Evolutionary conservation across 1,140 invertebrate species (phyloP).

Genomic region (Panulirus ornatus): DNA sequence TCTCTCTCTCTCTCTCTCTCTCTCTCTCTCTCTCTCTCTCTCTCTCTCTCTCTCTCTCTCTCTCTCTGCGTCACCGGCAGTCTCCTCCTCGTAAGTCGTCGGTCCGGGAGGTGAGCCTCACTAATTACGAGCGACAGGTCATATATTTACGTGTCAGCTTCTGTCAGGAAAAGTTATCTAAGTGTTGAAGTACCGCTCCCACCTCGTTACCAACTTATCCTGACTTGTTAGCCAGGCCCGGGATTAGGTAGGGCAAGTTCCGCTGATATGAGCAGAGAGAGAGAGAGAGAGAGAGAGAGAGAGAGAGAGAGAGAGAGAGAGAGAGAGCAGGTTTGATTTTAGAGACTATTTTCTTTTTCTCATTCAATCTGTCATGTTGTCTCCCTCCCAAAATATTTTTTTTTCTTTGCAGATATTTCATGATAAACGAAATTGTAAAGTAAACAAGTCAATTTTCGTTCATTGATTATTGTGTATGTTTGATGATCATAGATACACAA

Average conservation of each 20-base stretch:
- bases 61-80: background rate
- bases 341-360: too few species aligned
- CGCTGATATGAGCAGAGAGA: background rate
- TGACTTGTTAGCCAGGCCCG: slow-evolving; percentile 9
- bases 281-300: slow-evolving; percentile 31
- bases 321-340: too few species aligned
- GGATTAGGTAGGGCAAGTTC: background rate
- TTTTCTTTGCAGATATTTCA: too few species aligned
- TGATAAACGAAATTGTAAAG: too few species aligned
- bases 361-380: too few species aligned
- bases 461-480: too few species aligned
- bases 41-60: background rate
- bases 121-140: slow-evolving; percentile 22
- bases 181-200: slow-evolving; percentile 41
- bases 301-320: slow-evolving; percentile 29
- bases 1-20: background rate
- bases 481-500: too few species aligned
- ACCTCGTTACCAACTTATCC: slow-evolving; percentile 12
- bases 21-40: background rate
- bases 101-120: background rate
- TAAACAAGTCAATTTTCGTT: too few species aligned
- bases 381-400: too few species aligned
- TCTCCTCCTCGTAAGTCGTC: background rate
- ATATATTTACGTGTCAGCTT: slow-evolving; percentile 37
- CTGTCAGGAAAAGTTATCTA: slow-evolving; percentile 45